These are phyloP conservation scores for Atta cephalotes DNA, from an alignment of 1,140 invertebrate species.

Conservation along the genomic window DNA sequence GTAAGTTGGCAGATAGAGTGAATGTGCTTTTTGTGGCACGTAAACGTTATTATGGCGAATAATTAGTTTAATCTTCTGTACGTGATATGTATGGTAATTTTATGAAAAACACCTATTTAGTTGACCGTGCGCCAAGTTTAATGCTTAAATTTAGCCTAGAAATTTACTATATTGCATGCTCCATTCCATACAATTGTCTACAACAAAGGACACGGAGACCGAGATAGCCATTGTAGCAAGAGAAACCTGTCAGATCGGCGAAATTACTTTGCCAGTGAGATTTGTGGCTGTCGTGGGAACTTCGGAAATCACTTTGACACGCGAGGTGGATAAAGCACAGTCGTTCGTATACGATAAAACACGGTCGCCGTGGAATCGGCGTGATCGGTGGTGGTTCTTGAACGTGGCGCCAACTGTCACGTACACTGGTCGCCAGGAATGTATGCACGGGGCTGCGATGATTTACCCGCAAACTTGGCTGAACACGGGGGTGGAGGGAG, in stretches of 20 bases:
- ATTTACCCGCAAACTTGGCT: slow-evolving; percentile 70
- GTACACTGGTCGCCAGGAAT: slow-evolving; percentile 40
- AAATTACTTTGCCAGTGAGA: slow-evolving; percentile 40
- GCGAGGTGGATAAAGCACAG: slow-evolving; percentile 39
- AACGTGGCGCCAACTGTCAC: slow-evolving; percentile 52
- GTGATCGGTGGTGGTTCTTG: slow-evolving; percentile 52
- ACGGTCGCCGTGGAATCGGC: slow-evolving; percentile 47
- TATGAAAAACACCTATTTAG: background rate
- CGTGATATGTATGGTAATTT: slow-evolving; percentile 10
- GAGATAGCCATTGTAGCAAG: background rate
- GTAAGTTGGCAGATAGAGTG: background rate
- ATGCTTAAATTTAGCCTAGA: background rate
- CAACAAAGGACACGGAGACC: background rate
- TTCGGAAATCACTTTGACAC: slow-evolving; percentile 60
- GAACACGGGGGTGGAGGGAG: background rate
- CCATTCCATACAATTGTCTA: background rate
- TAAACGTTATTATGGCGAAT: slow-evolving; percentile 25
- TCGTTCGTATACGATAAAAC: slow-evolving; percentile 53
- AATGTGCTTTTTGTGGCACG: slow-evolving; percentile 5
- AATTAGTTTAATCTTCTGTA: slow-evolving; percentile 21
- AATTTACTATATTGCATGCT: background rate
- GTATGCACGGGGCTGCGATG: slow-evolving; percentile 53
- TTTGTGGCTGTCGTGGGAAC: slow-evolving; percentile 42
- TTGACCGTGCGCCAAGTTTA: background rate
- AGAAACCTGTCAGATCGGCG: background rate